A percentile compares a stretch with the other conserved stretches of the same genome.
Evolutionary conservation across 2,797 vertebrate species (phyloP).

Genomic region (Neolamprologus multifasciatus): DNA sequence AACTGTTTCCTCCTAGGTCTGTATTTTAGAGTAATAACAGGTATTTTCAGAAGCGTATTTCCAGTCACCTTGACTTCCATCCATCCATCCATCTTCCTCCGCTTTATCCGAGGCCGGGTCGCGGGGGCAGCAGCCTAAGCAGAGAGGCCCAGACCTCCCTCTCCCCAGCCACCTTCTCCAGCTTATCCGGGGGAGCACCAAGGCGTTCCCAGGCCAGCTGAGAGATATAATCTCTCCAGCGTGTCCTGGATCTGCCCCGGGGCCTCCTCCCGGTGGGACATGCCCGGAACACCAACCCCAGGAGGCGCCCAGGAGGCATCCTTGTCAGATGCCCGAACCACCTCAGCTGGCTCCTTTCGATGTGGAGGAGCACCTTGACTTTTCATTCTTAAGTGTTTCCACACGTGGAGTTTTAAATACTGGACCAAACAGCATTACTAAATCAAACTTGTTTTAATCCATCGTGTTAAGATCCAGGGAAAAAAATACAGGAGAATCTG

Average conservation of each 20-base stretch:
- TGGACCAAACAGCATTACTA: neutral
- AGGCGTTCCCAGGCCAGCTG: fast-evolving
- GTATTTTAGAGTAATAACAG: neutral
- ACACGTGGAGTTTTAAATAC: neutral
- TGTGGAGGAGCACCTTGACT: neutral
- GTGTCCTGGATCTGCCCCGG: fast-evolving
- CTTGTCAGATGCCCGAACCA: neutral
- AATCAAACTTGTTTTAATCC: neutral
- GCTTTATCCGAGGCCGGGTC: fast-evolving
- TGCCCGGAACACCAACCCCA: fast-evolving
- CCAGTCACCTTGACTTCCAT: neutral
- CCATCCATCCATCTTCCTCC: neutral
- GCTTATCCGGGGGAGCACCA: fast-evolving
- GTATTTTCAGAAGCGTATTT: neutral
- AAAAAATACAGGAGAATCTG: neutral
- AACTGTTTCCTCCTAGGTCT: neutral
- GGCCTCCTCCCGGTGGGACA: neutral
- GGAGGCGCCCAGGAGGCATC: fast-evolving
- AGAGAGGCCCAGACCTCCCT: neutral
- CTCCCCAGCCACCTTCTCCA: fast-evolving
- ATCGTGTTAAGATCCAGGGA: neutral
- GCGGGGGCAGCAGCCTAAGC: neutral
- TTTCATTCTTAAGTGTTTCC: neutral
- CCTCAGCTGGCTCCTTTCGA: neutral
- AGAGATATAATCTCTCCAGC: neutral